These are phyloP conservation scores for Sturnira hondurensis DNA, from an alignment of 2,113 vertebrate species.

Conservation along the genomic window DNA sequence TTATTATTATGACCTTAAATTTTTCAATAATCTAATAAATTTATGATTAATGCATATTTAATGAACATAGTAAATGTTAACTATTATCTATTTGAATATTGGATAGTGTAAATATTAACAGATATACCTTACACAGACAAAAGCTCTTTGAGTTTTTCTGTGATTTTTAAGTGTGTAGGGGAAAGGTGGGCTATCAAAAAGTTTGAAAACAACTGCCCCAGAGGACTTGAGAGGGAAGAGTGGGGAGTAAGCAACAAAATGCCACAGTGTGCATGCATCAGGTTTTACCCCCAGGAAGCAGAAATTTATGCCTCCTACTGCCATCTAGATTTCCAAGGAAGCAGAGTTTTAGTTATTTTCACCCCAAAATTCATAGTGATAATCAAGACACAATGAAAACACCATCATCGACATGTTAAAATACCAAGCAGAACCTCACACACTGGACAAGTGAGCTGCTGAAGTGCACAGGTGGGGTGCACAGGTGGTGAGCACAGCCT, in stretches of 20 bases:
- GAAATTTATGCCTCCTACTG: neutral
- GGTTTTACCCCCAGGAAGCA: neutral
- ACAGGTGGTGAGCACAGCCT: neutral
- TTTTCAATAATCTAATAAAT: neutral
- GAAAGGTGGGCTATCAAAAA: neutral
- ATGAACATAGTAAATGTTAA: neutral
- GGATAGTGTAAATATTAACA: neutral
- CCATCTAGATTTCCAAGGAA: neutral
- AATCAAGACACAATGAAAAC: neutral
- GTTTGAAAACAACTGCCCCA: neutral
- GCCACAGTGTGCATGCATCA: neutral
- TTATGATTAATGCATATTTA: neutral
- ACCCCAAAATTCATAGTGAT: neutral
- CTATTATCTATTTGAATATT: neutral
- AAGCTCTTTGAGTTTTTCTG: neutral
- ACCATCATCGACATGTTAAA: neutral
- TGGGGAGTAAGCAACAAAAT: neutral
- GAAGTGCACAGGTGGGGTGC: rapidly evolving
- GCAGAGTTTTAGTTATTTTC: neutral
- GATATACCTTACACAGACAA: neutral
- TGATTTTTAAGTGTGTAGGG: neutral
- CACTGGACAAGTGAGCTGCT: neutral
- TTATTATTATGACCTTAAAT: neutral
- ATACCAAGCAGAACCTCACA: neutral
- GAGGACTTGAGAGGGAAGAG: neutral